Evolutionary conservation across 2,113 vertebrate species (phyloP), one percentile per base, ranked within the genome.

Genomic region (Myotis brandtii): DNA sequence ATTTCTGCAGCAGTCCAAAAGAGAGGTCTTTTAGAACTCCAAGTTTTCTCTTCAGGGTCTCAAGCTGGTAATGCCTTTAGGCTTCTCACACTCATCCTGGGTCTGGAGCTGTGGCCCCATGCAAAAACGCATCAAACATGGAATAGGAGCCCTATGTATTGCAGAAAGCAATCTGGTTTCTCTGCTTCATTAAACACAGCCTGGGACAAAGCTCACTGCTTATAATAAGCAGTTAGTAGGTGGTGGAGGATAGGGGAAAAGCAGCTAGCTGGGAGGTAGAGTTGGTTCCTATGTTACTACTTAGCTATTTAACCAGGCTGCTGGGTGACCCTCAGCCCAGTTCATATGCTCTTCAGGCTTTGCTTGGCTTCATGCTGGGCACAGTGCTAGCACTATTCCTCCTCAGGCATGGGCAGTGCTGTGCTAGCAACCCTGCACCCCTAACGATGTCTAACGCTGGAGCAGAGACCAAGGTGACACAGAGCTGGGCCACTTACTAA

Each of bases 261-360:
- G 43, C 43, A 25, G 84, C 21, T 21, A 67, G 50, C 64, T 59
- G 87, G 75, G 80, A 27, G 79, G 85, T 21, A 66, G 76, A 80
- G 37, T 2, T 87, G 70, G 84, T 54, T 81, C 84, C 81, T 89
- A 23, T 56, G 43, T 52, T 80, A 89, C 76, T 84, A 56, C 46
- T 89, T 77, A 83, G 43, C 83, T 89, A 79, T 82, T 93, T 54
- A 82, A 56, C 32, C 90, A 91, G 89, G 73, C 79, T 94, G 89
- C 34, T 79, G 79, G 66, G 40, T 32, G 14, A 73, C 64, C 56
- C 75, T 80, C 43, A 54, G 75, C 48, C 87, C 93, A 79, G 79
- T 77, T 77, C 43, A 91, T 23, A n/a, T 25, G 54, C 48, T 84
- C 34, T 67, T 69, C 59, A 90, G 80, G 91, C 8, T 62, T 62